Base-by-base conservation (phyloP, 2,888 invertebrate genomes). In the Cryptocephalus primarius region DNA sequence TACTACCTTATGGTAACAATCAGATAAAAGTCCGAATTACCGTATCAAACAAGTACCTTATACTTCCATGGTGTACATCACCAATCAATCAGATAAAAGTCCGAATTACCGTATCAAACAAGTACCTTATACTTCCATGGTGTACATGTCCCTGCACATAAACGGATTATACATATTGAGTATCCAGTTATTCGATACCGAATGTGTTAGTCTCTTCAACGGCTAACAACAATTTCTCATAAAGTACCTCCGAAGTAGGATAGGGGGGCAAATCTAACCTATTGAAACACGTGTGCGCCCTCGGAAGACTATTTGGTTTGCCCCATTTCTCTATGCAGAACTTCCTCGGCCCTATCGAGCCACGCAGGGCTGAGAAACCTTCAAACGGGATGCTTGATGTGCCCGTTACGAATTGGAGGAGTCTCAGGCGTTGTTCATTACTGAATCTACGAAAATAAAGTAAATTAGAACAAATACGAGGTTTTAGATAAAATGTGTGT, bases 281-380 rank as follows among this genome's bases (percentile, higher is more conserved):
- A 75, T 97, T 97, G 77, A 97, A 97, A 74, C 96, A 97, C 4
- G 96, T 96, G 72, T 97, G 96, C 1, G 96, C 95, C 55, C 94
- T 80, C 22, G 94, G 95, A 60, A 95, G 77, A 60, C 92, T 91
- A 68, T 92, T 90, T 33, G 89, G 86, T 66, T 91, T 88, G 52
- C 95, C 95, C 94, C 94, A 95, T 67, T 94, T 93, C 71, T 96
- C 95, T 59, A 95, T 88, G 73, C 94, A 95, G 75, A 95, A 96
- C 60, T 93, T 87, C 11, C 95, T 78, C 36, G 94, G 94, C 1
- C 96, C 96, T 40, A 93, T 94, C 8, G 92, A 93, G 46, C 97
- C 97, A 39, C 96, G 78, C 47, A 97, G 73, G 2, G 95, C 95
- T 0, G 92, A 78, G 73, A 97, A 97, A 1, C 97, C 97, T 69